These are phyloP conservation scores for Enteromius trimaculatus DNA, from an alignment of 2,797 vertebrate species.

Conservation along the genomic window DNA sequence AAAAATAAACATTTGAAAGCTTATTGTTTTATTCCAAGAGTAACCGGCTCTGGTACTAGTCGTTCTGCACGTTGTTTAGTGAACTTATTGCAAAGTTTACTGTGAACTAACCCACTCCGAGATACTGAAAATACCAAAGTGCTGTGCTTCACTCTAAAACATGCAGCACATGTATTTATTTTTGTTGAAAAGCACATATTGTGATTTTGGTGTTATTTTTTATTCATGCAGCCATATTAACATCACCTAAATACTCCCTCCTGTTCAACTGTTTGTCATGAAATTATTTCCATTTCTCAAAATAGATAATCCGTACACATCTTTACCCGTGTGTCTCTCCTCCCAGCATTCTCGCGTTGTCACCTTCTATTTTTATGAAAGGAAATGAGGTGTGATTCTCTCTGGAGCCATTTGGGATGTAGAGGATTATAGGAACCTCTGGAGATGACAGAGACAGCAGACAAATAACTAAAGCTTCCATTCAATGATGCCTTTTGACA, in stretches of 20 bases:
- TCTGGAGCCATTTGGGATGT: background rate
- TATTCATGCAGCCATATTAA: background rate
- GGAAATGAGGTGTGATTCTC: constrained; percentile 3
- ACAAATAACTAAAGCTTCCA: background rate
- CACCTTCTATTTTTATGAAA: background rate
- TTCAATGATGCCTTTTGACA: constrained; percentile 1
- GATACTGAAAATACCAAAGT: background rate
- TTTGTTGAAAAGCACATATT: background rate
- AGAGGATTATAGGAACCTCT: constrained; percentile 4
- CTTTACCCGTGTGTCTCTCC: background rate
- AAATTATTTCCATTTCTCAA: background rate
- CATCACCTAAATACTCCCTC: background rate
- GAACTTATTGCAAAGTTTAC: background rate
- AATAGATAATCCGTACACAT: constrained; percentile 5
- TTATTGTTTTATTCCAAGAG: background rate
- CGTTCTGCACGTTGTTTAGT: background rate
- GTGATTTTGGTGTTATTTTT: background rate
- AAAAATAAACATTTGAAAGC: background rate
- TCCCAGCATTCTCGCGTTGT: background rate
- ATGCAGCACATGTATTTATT: background rate
- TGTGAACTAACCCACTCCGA: background rate
- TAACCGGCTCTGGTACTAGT: background rate
- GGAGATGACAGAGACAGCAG: background rate
- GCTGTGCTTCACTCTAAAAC: background rate
- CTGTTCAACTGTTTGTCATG: background rate